Base-by-base conservation (phyloP, 2,797 vertebrate genomes). In the Enteromius viviparus region DNA sequence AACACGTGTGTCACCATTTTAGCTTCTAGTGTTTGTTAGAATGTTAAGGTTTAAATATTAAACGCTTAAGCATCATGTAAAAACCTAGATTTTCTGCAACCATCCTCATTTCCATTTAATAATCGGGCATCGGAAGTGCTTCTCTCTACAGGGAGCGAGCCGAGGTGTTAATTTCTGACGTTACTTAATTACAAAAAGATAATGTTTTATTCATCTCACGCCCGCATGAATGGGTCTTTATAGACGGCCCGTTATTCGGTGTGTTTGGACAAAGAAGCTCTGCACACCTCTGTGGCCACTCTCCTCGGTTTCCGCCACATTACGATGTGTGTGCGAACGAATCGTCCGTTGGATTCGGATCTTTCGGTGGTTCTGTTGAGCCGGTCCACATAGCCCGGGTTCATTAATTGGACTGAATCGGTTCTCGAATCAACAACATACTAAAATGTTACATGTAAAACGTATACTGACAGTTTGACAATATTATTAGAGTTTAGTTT, bases 261-360 rank as follows among this genome's bases (percentile, higher is more conserved):
- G 70, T 79, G 49, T 81, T 68, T 86, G 85, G 86, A 89, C 87
- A 87, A 89, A 89, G 89, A 84, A 74, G 58, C 71, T 66, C 32
- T 58, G 6, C 70, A 77, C 76, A 78, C 49, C n/a, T 80, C 55
- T 66, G 29, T 53, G 60, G 70, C 64, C 64, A 66, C 65, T 75
- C 40, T 60, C 37, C 51, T 62, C 65, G 70, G 3, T 40, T 84
- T 76, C 45, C 76, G 60, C 58, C 64, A 85, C 74, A 83, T 80
- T 80, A 75, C 76, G 58, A 69, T 53, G 60, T 78, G 40, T 42
- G 40, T 42, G 76, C 65, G 76, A 49, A 65, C 23, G 58, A 49
- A 34, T 42, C 47, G 21, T 79, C 68, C 14, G 21, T 17, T 17
- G 32, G 58, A 80, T 8, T 80, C 47, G 65, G 15, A 55, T 69